These are phyloP conservation scores for Rhinogobius similis DNA, from an alignment of 2,113 vertebrate genomes.

Conservation along the genomic window DNA sequence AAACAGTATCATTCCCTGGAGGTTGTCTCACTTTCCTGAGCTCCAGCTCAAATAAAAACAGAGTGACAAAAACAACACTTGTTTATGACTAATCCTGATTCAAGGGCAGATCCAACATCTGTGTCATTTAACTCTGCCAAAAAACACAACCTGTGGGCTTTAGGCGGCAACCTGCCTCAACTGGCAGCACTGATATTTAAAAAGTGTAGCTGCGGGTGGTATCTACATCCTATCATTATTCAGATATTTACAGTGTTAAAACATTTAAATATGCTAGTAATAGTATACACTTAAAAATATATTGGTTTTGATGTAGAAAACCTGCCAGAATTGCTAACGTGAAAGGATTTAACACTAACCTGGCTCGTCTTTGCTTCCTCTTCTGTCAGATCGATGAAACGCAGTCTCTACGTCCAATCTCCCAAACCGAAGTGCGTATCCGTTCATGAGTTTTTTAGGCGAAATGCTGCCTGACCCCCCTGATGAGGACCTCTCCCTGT, in stretches of 20 bases:
- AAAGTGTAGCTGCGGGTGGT: slow-evolving; percentile 39
- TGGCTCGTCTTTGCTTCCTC: slow-evolving; percentile 72
- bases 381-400: slow-evolving; percentile 63
- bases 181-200: slow-evolving; percentile 15
- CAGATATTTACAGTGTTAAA: slow-evolving; percentile 19
- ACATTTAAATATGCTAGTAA: slow-evolving; percentile 52
- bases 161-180: slow-evolving; percentile 48
- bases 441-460: slow-evolving; percentile 76
- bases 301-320: no score
- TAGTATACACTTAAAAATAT: no score
- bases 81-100: slow-evolving; percentile 47
- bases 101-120: slow-evolving; percentile 55
- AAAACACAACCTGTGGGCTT: slow-evolving; percentile 40
- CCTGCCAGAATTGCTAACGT: neutral
- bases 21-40: slow-evolving; percentile 41
- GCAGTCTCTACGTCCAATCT: slow-evolving; percentile 71
- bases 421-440: slow-evolving; percentile 72
- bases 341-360: slow-evolving; percentile 58
- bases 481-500: slow-evolving; percentile 71
- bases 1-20: slow-evolving; percentile 46
- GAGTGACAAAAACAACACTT: slow-evolving; percentile 51
- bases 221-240: slow-evolving; percentile 41
- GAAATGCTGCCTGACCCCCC: slow-evolving; percentile 66
- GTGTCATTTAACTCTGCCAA: slow-evolving; percentile 51
- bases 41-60: slow-evolving; percentile 51